Evolutionary conservation across 1,140 invertebrate genomes (phyloP).

Genomic region (Cotesia glomerata): DNA sequence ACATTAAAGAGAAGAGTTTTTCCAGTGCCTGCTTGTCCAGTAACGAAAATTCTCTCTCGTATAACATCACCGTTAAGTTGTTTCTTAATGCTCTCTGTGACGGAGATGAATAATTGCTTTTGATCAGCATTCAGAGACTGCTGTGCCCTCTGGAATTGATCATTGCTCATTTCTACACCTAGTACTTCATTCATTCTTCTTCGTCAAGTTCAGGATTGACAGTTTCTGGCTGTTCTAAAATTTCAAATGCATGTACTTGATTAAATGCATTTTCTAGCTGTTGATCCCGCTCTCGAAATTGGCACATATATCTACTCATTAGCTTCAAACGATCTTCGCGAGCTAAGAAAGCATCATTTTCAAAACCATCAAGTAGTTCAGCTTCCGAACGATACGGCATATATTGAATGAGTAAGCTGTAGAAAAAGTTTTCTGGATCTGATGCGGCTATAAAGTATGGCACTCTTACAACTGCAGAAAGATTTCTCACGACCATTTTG

Average conservation of each 20-base stretch:
- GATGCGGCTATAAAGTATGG: constrained; percentile 46
- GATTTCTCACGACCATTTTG: constrained; percentile 36
- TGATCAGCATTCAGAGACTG: no score
- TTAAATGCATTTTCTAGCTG: constrained; percentile 48
- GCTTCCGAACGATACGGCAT: constrained; percentile 45
- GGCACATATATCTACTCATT: constrained; percentile 41
- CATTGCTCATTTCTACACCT: constrained; percentile 45
- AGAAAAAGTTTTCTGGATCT: constrained; percentile 48
- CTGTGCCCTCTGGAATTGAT: constrained; percentile 39
- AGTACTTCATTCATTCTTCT: constrained; percentile 28
- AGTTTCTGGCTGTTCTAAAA: no score
- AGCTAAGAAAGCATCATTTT: constrained; percentile 41
- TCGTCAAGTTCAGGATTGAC: constrained; percentile 35
- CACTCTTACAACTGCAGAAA: constrained; percentile 44
- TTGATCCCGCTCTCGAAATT: no score
- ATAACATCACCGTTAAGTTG: no score
- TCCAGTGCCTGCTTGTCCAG: no score
- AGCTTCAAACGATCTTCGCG: constrained; percentile 38
- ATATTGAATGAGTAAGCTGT: constrained; percentile 50
- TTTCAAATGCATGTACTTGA: constrained; percentile 46
- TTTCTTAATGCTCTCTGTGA: no score
- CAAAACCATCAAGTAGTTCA: constrained; percentile 42
- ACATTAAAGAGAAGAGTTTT: no score
- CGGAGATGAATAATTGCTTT: no score
- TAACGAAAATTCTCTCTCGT: no score